Evolutionary conservation across 2,888 invertebrate species (phyloP), one percentile per base, ranked within the genome.

Genomic region (Drosophila histrio): DNA sequence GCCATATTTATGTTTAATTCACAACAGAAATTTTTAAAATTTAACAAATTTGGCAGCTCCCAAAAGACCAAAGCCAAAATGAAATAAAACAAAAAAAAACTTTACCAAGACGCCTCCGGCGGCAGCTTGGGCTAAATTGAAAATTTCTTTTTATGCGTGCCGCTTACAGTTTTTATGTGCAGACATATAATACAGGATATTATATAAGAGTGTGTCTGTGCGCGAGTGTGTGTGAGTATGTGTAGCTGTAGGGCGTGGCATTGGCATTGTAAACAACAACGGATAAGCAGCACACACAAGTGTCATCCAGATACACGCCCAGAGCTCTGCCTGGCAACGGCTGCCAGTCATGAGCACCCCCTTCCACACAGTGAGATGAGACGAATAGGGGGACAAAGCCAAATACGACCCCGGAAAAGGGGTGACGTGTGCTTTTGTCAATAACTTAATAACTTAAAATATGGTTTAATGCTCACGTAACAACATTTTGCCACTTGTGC

Each of bases 371-470:
- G 11, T 11, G 32, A 15, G 26, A 30, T 15, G 57, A 30, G 44
- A 30, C 9, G 28, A 6, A n/a, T 8, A 15, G 15, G 11, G 3
- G 30, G 9, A 19, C 7, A n/a, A 38, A 41, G 56, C 65, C 53
- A 32, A 28, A 41, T 38, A 61, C 41, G 15, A 52, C 28, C 15
- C 41, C 47, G 15, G 38, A 24, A 17, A 83, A 73, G 73, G 82
- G 82, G 78, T 86, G 82, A 83, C 83, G 73, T 77, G 79, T 76
- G 75, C 77, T 83, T 84, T 75, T 87, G 79, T 89, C 88, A 86
- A 87, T 89, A 88, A 86, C 89, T 87, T 88, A 89, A 88, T 89
- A 87, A 86, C 82, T 84, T 86, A 84, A 89, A 88, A 87, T 88
- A 84, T 87, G 78, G 80, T 80, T 87, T 82, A 86, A 87, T 88